Percentiles rank a stretch among this genome's conserved stretches.
Evolutionary conservation across 1,140 invertebrate genomes (phyloP).

Genomic region (Drosophila funebris): DNA sequence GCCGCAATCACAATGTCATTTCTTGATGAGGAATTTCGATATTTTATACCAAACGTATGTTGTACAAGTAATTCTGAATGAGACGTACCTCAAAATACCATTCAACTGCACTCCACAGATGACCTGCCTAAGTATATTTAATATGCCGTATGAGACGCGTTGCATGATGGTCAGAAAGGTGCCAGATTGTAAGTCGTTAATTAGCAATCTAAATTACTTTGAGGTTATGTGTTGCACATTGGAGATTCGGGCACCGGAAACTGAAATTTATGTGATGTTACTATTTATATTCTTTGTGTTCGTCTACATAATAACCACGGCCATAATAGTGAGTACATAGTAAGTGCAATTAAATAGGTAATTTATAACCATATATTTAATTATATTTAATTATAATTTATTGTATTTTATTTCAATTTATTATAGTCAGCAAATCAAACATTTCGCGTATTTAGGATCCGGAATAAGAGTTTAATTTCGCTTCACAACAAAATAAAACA

Average conservation of each 20-base stretch:
- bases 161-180: slow-evolving; percentile 23
- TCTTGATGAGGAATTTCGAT: slow-evolving; percentile 12
- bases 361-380: too few relatives aligned
- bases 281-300: not conserved
- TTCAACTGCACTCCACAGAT: slow-evolving; percentile 8
- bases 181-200: slow-evolving; percentile 13
- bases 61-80: not conserved
- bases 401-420: too few relatives aligned
- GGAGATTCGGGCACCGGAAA: not conserved
- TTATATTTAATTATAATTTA: too few relatives aligned
- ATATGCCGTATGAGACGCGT: slow-evolving; percentile 11
- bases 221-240: slow-evolving; percentile 43
- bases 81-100: not conserved
- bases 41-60: slow-evolving; percentile 14
- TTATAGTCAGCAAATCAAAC: too few relatives aligned
- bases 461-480: too few relatives aligned
- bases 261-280: not conserved
- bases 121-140: slow-evolving; percentile 39
- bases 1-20: not conserved
- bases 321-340: slow-evolving; percentile 14
- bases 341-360: slow-evolving; percentile 32
- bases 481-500: too few relatives aligned
- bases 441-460: too few relatives aligned
- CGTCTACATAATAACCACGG: slow-evolving; percentile 14
- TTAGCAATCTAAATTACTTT: slow-evolving; percentile 45